Percentiles rank a stretch among this genome's conserved stretches.
These are phyloP conservation scores for Pomacea canaliculata DNA, from an alignment of 2,888 invertebrate species.

Conservation along the genomic window DNA sequence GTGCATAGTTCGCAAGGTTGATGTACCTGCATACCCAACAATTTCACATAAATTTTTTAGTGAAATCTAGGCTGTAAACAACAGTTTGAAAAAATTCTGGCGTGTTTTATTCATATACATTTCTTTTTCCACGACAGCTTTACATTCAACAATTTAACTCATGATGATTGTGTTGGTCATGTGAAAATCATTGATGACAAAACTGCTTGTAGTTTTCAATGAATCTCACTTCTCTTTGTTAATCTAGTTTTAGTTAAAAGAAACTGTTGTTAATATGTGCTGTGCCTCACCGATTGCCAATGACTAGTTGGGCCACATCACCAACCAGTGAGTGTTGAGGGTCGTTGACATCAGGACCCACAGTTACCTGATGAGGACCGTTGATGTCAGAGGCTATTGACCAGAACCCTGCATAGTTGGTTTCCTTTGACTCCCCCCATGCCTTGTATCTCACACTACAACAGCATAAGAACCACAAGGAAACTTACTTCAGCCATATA, in stretches of 20 bases:
- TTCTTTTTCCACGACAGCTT: too few relatives aligned
- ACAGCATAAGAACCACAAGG: background rate
- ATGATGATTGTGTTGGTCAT: too few relatives aligned
- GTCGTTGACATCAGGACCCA: background rate
- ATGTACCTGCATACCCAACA: slow-evolving; percentile 6
- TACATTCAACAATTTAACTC: too few relatives aligned
- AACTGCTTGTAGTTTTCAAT: too few relatives aligned
- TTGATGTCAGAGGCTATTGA: slow-evolving; percentile 5
- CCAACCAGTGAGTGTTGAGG: slow-evolving; percentile 9
- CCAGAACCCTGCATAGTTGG: slow-evolving; percentile 20
- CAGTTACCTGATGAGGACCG: slow-evolving; percentile 1
- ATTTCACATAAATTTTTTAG: background rate
- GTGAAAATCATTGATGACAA: too few relatives aligned
- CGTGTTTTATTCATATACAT: too few relatives aligned
- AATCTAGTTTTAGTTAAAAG: too few relatives aligned
- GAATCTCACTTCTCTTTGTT: too few relatives aligned
- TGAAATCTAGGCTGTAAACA: too few relatives aligned
- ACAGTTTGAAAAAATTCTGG: too few relatives aligned
- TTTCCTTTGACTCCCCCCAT: slow-evolving; percentile 7
- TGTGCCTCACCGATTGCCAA: slow-evolving; percentile 1
- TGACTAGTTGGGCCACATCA: slow-evolving; percentile 13
- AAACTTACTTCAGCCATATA: background rate
- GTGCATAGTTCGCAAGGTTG: slow-evolving; percentile 8
- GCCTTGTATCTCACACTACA: slow-evolving; percentile 10
- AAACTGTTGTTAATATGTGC: too few relatives aligned